Evolutionary conservation across 2,797 vertebrate species (phyloP), one percentile per base, ranked within the genome.

Genomic region (Sciaenops ocellatus): DNA sequence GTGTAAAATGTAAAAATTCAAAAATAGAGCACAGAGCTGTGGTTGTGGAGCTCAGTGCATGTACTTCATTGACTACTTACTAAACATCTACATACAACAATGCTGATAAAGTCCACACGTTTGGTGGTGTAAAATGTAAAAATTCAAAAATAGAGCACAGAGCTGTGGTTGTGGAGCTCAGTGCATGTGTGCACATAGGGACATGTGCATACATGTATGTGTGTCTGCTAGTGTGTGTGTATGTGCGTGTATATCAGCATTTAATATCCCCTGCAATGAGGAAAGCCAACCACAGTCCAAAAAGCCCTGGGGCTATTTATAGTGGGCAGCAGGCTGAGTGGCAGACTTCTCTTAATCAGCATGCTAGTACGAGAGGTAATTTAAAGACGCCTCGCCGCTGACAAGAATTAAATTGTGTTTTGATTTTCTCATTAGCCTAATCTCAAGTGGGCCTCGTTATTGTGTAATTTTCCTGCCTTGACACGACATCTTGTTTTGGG

Each of bases 381-480:
- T 96, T 96, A 96, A 95, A 96, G 95, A 95, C 86, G 90, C 89
- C 92, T 93, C 79, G 75, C 87, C 80, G 78, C 94, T 96, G 96
- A 96, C 95, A 96, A 95, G 95, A 95, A 96, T 95, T 94, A 95
- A 96, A 96, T 96, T 95, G 95, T 95, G 94, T 96, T 96, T 95
- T 94, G 94, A 95, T 96, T 96, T 95, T 96, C 95, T 96, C 95
- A 96, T 96, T 96, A 96, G 95, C 95, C 95, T 95, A 95, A 96
- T 96, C 95, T 96, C 95, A 91, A 95, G 95, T 94, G 95, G 93
- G 94, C 91, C 96, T 96, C 92, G 95, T 96, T 96, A 96, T 95
- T 95, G 94, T 95, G 93, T 95, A 95, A 95, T 95, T 95, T 96
- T 93, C 94, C 93, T 84, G 87, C 92, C 74, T 89, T 94, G 95